A percentile compares a stretch with the other conserved stretches of the same genome.
Evolutionary conservation across 2,888 invertebrate species (phyloP).

Genomic region (Seladonia tumulorum): DNA sequence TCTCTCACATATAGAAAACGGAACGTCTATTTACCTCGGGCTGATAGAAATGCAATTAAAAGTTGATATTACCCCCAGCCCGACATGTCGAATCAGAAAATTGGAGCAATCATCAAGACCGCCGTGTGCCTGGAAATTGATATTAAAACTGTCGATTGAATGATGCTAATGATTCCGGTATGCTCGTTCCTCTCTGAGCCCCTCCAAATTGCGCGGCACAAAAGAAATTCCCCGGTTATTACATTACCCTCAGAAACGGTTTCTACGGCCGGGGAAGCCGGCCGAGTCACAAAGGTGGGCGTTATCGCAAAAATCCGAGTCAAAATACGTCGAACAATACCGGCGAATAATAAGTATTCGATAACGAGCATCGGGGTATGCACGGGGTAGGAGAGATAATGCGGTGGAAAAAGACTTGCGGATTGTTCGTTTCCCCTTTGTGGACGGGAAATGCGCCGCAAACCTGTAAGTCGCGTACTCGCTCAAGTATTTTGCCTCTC

Average conservation of each 20-base stretch:
- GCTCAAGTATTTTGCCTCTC: slow-evolving; percentile 66
- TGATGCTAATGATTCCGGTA: background rate
- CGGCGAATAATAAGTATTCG: slow-evolving; percentile 33
- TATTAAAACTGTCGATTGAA: background rate
- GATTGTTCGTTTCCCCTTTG: slow-evolving; percentile 31
- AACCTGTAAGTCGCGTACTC: slow-evolving; percentile 37
- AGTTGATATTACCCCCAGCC: too few relatives aligned
- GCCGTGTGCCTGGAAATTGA: background rate
- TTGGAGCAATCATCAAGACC: background rate
- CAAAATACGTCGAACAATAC: slow-evolving; percentile 22
- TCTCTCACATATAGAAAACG: too few relatives aligned
- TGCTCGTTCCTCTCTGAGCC: background rate
- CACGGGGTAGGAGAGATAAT: background rate
- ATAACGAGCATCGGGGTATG: slow-evolving; percentile 27
- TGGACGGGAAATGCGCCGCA: slow-evolving; percentile 15
- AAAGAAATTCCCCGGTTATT: background rate
- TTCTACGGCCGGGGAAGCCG: too few relatives aligned
- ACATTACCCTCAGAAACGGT: background rate
- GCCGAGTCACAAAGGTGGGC: background rate
- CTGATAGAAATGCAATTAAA: background rate
- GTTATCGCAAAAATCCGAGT: background rate
- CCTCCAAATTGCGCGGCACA: background rate
- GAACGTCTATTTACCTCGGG: too few relatives aligned
- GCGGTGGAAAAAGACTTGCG: slow-evolving; percentile 3
- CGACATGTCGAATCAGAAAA: background rate